Conservation (phyloP, 1,140 invertebrate species). For the Drosophila nigromelanica region DNA sequence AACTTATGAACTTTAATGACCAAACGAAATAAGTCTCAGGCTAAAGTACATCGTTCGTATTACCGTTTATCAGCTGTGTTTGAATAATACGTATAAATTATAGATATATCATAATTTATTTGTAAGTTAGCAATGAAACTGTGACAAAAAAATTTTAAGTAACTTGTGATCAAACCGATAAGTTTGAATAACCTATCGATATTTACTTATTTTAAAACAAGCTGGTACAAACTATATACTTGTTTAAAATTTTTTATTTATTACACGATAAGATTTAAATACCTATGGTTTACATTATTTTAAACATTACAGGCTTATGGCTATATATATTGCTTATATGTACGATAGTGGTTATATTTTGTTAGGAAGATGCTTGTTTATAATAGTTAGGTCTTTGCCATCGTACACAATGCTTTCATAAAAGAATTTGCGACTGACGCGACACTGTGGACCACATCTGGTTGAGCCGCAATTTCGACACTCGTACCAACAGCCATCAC, state of each 20-base stretch:
- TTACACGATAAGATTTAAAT: background rate
- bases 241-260: no score
- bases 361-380: constrained; percentile 47
- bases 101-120: background rate
- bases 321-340: background rate
- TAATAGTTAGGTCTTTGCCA: constrained; percentile 68
- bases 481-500: constrained; percentile 71
- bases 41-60: no score
- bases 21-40: no score
- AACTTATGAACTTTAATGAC: no score
- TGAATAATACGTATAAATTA: no score
- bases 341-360: background rate
- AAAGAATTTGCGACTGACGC: constrained; percentile 71
- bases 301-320: background rate
- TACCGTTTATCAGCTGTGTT: no score
- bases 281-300: background rate
- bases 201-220: background rate
- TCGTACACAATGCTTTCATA: constrained; percentile 74
- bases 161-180: background rate
- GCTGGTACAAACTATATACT: background rate
- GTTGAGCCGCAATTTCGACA: constrained; percentile 67
- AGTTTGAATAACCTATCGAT: background rate
- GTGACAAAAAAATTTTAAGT: background rate
- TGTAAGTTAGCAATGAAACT: background rate
- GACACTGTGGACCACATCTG: constrained; percentile 71